Evolutionary conservation across 1,140 invertebrate species (phyloP).

Genomic region (Brachionus manjavacas): DNA sequence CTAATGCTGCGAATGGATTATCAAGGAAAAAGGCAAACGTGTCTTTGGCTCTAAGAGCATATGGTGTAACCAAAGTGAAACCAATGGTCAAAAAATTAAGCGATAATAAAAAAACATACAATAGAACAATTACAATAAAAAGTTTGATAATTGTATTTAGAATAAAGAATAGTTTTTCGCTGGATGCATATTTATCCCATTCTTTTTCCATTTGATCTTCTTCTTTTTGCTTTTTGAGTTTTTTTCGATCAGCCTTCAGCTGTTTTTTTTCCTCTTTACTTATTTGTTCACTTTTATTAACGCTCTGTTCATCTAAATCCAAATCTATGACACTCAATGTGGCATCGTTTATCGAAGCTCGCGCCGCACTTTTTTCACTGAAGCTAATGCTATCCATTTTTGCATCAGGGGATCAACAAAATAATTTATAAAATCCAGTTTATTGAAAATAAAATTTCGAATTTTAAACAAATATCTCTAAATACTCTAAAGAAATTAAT

Average conservation of each 20-base stretch:
- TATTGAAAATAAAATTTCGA: background rate
- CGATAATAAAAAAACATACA: background rate
- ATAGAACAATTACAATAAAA: background rate
- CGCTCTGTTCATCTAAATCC: background rate
- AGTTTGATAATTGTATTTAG: background rate
- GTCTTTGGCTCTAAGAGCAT: background rate
- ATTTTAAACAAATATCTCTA: background rate
- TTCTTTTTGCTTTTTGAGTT: background rate
- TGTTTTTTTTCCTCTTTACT: background rate
- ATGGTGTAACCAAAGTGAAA: background rate
- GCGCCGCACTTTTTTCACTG: background rate
- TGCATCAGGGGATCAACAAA: background rate
- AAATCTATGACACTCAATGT: background rate
- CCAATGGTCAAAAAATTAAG: background rate
- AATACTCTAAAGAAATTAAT: background rate
- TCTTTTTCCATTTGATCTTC: background rate
- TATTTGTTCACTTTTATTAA: background rate
- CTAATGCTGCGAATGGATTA: constrained; percentile 62
- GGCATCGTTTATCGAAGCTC: background rate
- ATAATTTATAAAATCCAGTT: background rate
- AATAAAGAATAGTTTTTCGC: background rate
- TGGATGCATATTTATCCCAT: background rate
- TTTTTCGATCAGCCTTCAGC: too few species aligned
- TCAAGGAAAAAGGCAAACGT: constrained; percentile 50
- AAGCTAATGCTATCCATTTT: background rate